Percentiles rank a stretch among this genome's conserved stretches.
Evolutionary conservation across 1,140 invertebrate species (phyloP).

Genomic region (Orius laevigatus): DNA sequence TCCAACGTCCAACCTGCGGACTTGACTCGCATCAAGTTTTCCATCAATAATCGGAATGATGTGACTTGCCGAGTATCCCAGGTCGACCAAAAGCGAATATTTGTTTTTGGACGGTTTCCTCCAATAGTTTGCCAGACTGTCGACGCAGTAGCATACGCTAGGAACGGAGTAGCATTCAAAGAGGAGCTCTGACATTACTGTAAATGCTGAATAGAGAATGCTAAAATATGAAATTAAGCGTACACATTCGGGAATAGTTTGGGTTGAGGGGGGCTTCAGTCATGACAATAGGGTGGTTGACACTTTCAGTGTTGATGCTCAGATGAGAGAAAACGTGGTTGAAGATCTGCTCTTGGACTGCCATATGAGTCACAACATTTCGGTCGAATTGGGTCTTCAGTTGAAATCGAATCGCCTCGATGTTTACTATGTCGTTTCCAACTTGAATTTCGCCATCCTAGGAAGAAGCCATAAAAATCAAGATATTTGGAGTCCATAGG

Average conservation of each 20-base stretch:
- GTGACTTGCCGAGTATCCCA: constrained; percentile 78
- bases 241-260: constrained; percentile 77
- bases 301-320: constrained; percentile 61
- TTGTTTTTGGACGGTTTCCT: neutral
- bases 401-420: constrained; percentile 79
- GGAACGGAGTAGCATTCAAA: constrained; percentile 89
- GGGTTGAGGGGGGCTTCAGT: constrained; percentile 85
- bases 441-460: constrained; percentile 55
- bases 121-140: constrained; percentile 41
- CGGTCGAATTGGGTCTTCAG: constrained; percentile 82
- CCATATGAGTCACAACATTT: constrained; percentile 85
- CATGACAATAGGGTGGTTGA: constrained; percentile 74
- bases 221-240: constrained; percentile 24
- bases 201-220: constrained; percentile 10
- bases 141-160: constrained; percentile 69
- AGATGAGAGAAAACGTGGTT: constrained; percentile 83
- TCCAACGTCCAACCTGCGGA: constrained; percentile 69
- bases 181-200: constrained; percentile 81
- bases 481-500: neutral
- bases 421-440: constrained; percentile 84
- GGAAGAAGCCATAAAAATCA: constrained; percentile 15
- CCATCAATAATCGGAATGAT: constrained; percentile 40
- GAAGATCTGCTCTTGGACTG: constrained; percentile 83
- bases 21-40: constrained; percentile 37
- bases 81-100: constrained; percentile 49